Conservation (phyloP, 2,113 vertebrate species). For the Macroglossus sobrinus region DNA sequence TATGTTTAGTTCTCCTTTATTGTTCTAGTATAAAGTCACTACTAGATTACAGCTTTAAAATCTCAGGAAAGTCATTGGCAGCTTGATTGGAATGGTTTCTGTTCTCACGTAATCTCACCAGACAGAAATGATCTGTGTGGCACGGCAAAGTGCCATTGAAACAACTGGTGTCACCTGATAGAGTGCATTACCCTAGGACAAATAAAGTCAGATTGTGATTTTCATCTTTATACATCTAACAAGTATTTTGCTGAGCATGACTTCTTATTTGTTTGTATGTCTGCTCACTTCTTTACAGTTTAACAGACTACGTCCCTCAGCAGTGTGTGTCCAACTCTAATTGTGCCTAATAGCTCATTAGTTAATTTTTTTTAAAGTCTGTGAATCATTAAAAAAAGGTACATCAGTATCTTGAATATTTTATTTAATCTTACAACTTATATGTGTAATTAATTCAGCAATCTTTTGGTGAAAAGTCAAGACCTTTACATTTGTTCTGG, state of each 20-base stretch:
- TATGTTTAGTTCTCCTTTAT: not conserved
- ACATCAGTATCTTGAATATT: not conserved
- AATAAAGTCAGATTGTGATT: slow-evolving; percentile 45
- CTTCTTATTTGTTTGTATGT: not conserved
- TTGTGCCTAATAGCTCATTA: not conserved
- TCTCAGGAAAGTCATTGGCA: slow-evolving; percentile 22
- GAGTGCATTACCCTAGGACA: not conserved
- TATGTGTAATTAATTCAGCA: not conserved
- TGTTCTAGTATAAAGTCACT: slow-evolving; percentile 21
- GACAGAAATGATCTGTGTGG: slow-evolving; percentile 23
- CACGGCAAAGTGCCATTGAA: not conserved
- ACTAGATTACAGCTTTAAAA: not conserved
- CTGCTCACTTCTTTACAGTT: not conserved
- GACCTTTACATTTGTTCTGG: not conserved
- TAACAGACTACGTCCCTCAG: not conserved
- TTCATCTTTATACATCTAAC: not conserved
- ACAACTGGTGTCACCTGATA: slow-evolving; percentile 65
- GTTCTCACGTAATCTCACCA: slow-evolving; percentile 51
- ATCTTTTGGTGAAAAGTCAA: not conserved
- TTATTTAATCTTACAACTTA: not conserved
- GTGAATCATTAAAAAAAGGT: not conserved
- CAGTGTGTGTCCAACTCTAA: not conserved
- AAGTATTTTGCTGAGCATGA: not conserved
- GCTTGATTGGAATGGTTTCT: slow-evolving; percentile 22
- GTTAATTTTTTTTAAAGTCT: not conserved